Evolutionary conservation across 2,113 vertebrate species (phyloP).

Genomic region (Crotalus helleri): DNA sequence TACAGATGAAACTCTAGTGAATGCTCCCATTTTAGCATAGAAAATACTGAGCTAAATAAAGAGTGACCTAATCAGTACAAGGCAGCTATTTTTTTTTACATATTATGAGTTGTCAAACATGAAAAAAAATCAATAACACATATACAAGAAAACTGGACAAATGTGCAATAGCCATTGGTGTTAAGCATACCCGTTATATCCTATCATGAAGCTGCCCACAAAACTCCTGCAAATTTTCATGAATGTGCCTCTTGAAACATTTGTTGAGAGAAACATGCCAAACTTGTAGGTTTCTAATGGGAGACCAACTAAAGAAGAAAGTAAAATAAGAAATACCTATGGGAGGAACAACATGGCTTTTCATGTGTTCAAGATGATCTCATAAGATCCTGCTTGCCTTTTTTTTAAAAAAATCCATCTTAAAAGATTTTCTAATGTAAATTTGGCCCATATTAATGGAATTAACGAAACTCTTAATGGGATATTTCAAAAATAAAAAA

Average conservation of each 20-base stretch:
- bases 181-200: neutral
- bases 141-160: neutral
- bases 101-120: neutral
- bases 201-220: neutral
- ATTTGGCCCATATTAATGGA: neutral
- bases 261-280: neutral
- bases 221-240: neutral
- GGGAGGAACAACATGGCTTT: neutral
- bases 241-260: neutral
- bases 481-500: neutral
- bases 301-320: neutral
- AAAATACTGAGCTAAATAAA: neutral
- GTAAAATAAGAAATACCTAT: neutral
- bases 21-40: neutral
- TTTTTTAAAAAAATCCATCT: neutral
- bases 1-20: neutral
- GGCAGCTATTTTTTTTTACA: neutral
- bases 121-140: neutral
- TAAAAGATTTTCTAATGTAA: neutral
- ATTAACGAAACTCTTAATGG: neutral
- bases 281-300: neutral
- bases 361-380: neutral
- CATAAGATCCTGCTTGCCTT: neutral
- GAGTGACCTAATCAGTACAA: neutral
- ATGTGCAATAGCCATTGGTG: neutral